Evolutionary conservation across 1,140 invertebrate genomes (phyloP).

Genomic region (Augochlora pura): DNA sequence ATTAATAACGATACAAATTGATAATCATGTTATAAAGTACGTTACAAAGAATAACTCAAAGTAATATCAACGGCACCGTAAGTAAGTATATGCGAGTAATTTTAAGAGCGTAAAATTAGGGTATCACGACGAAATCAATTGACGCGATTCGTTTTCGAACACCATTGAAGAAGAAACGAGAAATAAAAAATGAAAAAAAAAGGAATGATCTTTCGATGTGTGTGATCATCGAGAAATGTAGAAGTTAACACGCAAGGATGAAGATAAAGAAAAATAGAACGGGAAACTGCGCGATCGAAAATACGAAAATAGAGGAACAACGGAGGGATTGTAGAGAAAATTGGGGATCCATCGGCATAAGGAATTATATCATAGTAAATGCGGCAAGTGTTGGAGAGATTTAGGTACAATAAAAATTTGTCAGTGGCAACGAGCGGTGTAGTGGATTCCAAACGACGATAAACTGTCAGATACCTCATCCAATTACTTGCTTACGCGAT

Average conservation of each 20-base stretch:
- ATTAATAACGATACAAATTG: conserved; percentile 75
- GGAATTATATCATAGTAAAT: conserved; percentile 41
- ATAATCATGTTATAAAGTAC: conserved; percentile 78
- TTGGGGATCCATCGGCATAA: conserved; percentile 34
- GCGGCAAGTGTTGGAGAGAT: conserved; percentile 30
- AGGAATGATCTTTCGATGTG: conserved; percentile 9
- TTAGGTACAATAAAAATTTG: conserved; percentile 47
- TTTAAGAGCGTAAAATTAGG: conserved; percentile 76
- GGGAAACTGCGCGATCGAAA: background rate
- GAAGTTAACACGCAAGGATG: conserved; percentile 14
- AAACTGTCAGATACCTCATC: conserved; percentile 45
- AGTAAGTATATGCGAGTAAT: conserved; percentile 78
- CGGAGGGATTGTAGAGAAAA: background rate
- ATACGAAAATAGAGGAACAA: conserved; percentile 30
- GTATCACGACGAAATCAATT: conserved; percentile 38
- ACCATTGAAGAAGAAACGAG: conserved; percentile 12
- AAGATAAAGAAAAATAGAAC: conserved; percentile 23
- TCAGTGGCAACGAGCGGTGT: conserved; percentile 56
- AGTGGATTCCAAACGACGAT: conserved; percentile 56
- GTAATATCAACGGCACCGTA: conserved; percentile 69
- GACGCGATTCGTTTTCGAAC: conserved; percentile 27
- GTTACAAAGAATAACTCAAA: conserved; percentile 68
- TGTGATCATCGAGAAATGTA: conserved; percentile 9
- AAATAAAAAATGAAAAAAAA: background rate
- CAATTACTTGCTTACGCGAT: conserved; percentile 48